Conservation (phyloP, 2,113 vertebrate species). For the Salvelinus namaycush region DNA sequence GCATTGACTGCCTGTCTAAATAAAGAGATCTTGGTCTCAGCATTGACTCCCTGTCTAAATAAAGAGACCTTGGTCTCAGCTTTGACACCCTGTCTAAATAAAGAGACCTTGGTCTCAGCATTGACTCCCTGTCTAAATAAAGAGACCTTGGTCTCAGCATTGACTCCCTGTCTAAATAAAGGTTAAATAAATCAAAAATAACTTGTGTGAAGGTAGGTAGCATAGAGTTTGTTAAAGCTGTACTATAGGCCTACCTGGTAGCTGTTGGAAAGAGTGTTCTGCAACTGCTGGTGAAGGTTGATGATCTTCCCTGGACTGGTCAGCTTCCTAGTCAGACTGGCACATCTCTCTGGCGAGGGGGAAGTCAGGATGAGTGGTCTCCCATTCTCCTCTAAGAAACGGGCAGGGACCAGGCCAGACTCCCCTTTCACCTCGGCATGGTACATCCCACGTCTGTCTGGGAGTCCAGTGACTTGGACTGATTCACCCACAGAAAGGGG, state of each 20-base stretch:
- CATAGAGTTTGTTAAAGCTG: background rate
- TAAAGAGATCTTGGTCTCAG: too few relatives aligned
- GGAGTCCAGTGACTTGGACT: slow-evolving; percentile 11
- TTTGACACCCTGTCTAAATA: too few relatives aligned
- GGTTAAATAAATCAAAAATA: too few relatives aligned
- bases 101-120: too few relatives aligned
- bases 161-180: too few relatives aligned
- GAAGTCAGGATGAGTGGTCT: background rate
- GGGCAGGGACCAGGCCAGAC: slow-evolving; percentile 18
- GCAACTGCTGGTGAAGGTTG: slow-evolving; percentile 66
- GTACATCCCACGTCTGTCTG: slow-evolving; percentile 9
- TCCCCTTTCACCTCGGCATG: slow-evolving; percentile 9
- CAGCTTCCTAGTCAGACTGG: slow-evolving; percentile 25
- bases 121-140: too few relatives aligned
- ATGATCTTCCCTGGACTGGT: slow-evolving; percentile 68
- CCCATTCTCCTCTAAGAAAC: background rate
- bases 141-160: too few relatives aligned
- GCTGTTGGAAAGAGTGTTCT: slow-evolving; percentile 46
- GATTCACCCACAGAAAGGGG: slow-evolving; percentile 24
- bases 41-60: too few relatives aligned
- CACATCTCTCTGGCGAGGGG: background rate
- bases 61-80: too few relatives aligned
- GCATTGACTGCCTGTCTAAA: too few relatives aligned
- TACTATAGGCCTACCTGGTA: slow-evolving; percentile 59
- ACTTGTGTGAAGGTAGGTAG: too few relatives aligned